Conservation (phyloP, 1,140 invertebrate species). For the Zaprionus ornatus region DNA sequence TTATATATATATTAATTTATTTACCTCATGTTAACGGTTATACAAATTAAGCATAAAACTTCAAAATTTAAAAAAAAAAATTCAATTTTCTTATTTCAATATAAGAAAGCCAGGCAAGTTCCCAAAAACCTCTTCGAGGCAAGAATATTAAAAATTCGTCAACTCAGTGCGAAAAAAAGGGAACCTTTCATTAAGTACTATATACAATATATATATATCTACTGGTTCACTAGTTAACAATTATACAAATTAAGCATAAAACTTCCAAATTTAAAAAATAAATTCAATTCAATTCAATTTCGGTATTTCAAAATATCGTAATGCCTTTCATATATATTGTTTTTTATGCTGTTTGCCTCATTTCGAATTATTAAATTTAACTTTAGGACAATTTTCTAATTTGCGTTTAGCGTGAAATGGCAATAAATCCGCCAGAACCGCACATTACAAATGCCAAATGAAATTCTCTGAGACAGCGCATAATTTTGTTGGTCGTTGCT, state of each 20-base stretch:
- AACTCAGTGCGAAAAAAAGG: no score
- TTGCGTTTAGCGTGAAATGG: constrained; percentile 22
- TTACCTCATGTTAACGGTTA: no score
- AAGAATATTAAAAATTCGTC: neutral
- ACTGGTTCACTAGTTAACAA: no score
- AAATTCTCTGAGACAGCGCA: constrained; percentile 29
- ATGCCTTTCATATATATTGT: neutral
- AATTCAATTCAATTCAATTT: no score
- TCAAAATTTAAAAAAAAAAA: neutral
- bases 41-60: no score
- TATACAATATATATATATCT: neutral
- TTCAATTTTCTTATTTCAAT: no score
- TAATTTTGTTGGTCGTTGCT: constrained; percentile 3
- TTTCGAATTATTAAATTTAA: neutral
- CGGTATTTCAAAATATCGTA: neutral
- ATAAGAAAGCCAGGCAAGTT: no score
- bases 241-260: no score
- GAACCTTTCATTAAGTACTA: no score
- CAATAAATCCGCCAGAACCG: constrained; percentile 31
- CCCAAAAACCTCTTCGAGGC: neutral
- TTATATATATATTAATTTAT: neutral
- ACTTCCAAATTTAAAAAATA: neutral
- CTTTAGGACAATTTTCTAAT: constrained; percentile 19
- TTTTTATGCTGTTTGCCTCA: neutral
- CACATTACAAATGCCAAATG: constrained; percentile 43